phyloP scores from a whole-genome alignment of 1,140 invertebrate genomes.

The Zaprionus nigranus region DNA sequence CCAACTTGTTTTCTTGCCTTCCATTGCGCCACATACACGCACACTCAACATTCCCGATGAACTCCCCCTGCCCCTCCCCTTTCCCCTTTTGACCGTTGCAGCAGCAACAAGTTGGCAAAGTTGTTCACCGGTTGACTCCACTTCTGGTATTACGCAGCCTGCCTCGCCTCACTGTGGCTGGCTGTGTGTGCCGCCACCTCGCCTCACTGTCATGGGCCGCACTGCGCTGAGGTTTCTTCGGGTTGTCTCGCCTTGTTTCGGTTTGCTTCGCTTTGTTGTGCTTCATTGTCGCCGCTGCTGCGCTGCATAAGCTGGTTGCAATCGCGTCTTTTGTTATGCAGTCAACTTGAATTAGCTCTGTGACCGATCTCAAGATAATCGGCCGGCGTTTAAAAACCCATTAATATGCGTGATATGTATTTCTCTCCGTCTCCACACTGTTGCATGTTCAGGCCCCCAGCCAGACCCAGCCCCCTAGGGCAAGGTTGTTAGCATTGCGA shows the following conservation, averaged over 20 bases:
- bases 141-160: slow-evolving; percentile 79
- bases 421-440: slow-evolving; percentile 41
- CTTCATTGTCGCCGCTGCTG: slow-evolving; percentile 24
- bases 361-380: slow-evolving; percentile 49
- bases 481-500: slow-evolving; percentile 46
- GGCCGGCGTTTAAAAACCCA: slow-evolving; percentile 51
- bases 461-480: slow-evolving; percentile 26
- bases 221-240: slow-evolving; percentile 37
- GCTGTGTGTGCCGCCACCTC: neutral
- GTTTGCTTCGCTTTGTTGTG: slow-evolving; percentile 28
- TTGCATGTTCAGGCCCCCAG: slow-evolving; percentile 45
- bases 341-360: slow-evolving; percentile 52
- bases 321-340: slow-evolving; percentile 69
- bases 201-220: slow-evolving; percentile 71
- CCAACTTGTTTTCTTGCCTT: slow-evolving; percentile 56
- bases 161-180: neutral
- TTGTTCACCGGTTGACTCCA: slow-evolving; percentile 75
- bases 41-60: slow-evolving; percentile 26
- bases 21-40: slow-evolving; percentile 56
- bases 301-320: slow-evolving; percentile 48
- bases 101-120: slow-evolving; percentile 38
- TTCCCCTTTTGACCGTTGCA: slow-evolving; percentile 15
- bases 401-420: slow-evolving; percentile 48
- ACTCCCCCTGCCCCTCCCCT: slow-evolving; percentile 19
- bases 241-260: slow-evolving; percentile 4